Evolutionary conservation across 2,888 invertebrate species (phyloP).

Genomic region (Zhengitettix transpicula): DNA sequence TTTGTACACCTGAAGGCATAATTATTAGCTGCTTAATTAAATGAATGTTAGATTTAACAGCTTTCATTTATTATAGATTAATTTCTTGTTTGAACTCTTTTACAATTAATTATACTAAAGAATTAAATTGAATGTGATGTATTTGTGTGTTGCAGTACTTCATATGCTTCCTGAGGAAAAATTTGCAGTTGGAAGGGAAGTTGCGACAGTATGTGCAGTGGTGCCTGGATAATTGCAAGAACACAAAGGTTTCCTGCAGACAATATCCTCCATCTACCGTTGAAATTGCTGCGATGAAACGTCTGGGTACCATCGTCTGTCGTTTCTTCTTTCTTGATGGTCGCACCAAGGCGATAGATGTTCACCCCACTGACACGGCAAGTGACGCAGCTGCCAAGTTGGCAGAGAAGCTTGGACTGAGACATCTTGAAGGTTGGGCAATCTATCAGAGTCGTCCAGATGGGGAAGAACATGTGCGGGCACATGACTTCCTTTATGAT

Average conservation of each 20-base stretch:
- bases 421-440: conserved; percentile 83
- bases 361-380: conserved; percentile 87
- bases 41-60: too few species aligned
- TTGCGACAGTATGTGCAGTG: conserved; percentile 78
- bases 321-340: conserved; percentile 91
- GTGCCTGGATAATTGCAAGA: conserved; percentile 85
- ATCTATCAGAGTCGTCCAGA: conserved; percentile 79
- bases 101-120: too few species aligned
- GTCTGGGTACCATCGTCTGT: conserved; percentile 81
- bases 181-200: conserved; percentile 46
- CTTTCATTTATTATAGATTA: too few species aligned
- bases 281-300: conserved; percentile 83
- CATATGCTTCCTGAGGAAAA: conserved; percentile 56
- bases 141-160: conserved; percentile 37
- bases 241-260: conserved; percentile 64
- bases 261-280: conserved; percentile 80
- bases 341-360: conserved; percentile 85
- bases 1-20: too few species aligned
- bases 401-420: conserved; percentile 72
- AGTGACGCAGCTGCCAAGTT: conserved; percentile 77
- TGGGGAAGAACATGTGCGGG: conserved; percentile 77
- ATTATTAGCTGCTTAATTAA: too few species aligned
- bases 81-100: too few species aligned
- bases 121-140: neutral
- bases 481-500: conserved; percentile 84